Conservation (phyloP, 2,888 invertebrate genomes). For the Tethea ocularis region DNA sequence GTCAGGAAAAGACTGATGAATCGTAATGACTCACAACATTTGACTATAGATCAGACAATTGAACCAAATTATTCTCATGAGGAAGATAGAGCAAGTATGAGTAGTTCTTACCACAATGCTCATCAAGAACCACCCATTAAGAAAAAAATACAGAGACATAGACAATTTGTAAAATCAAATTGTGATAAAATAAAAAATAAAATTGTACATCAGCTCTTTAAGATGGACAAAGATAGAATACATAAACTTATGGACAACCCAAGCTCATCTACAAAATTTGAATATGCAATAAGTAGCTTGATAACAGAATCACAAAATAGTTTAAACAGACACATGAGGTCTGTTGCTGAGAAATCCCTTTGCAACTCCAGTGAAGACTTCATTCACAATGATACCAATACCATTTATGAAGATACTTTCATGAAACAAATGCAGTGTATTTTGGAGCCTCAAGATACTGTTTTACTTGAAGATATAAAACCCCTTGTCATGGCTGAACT, state of each 20-base stretch:
- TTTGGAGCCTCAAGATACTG: slow-evolving; percentile 82
- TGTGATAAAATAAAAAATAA: slow-evolving; percentile 77
- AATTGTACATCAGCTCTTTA: slow-evolving; percentile 77
- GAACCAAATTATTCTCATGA: slow-evolving; percentile 39
- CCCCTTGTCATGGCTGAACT: slow-evolving; percentile 84
- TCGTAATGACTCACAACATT: slow-evolving; percentile 58
- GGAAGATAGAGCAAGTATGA: slow-evolving; percentile 29
- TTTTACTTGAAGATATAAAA: slow-evolving; percentile 83
- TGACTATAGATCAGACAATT: slow-evolving; percentile 32
- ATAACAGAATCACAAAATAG: slow-evolving; percentile 80
- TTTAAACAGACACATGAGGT: slow-evolving; percentile 71
- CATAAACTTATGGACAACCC: slow-evolving; percentile 79
- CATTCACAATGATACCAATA: slow-evolving; percentile 84
- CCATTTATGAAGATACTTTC: slow-evolving; percentile 89
- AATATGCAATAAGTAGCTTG: slow-evolving; percentile 77
- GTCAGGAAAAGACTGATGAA: slow-evolving; percentile 64
- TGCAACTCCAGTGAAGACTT: slow-evolving; percentile 67
- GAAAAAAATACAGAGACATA: slow-evolving; percentile 52
- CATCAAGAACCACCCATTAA: slow-evolving; percentile 56
- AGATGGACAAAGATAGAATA: slow-evolving; percentile 79
- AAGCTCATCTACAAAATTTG: slow-evolving; percentile 78
- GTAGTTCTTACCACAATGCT: slow-evolving; percentile 29
- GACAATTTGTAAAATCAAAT: slow-evolving; percentile 53
- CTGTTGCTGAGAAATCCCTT: slow-evolving; percentile 76
- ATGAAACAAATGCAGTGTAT: slow-evolving; percentile 87